Evolutionary conservation across 2,888 invertebrate species (phyloP), one percentile per base, ranked within the genome.

Genomic region (Caradrina kadenii): DNA sequence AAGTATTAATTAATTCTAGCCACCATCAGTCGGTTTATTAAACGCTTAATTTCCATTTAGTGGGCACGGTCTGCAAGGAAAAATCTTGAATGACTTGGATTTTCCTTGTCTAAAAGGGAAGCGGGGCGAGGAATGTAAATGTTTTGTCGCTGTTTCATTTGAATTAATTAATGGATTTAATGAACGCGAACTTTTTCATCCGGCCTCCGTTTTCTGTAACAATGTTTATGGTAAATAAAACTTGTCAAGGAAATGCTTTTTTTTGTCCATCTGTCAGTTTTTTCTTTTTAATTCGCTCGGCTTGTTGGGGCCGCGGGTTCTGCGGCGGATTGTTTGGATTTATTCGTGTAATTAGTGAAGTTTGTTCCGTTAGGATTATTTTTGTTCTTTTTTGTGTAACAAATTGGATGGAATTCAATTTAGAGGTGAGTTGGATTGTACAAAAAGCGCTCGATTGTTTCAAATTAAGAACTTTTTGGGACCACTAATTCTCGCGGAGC

Each of bases 111-210:
- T 90, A 89, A 91, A 91, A 90, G 90, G 89, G 88, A 90, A 91
- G 79, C 85, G 71, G 85, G 88, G 89, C 89, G 88, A 90, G 90
- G 91, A 93, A 94, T 93, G 93, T 92, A 93, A 95, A 95, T 94
- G 93, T 92, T 94, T 93, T 92, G 93, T 91, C 93, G 94, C 93
- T 92, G 94, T 93, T 94, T 93, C 93, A 93, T 96, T 96, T 94
- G 96, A 95, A 95, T 96, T 96, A 96, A 96, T 96, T 96, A 96
- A 94, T 90, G 93, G 90, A 91, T 93, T 93, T 96, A 95, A 96
- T 96, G 95, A 95, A 90, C 91, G 89, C 91, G 87, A 94, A 95
- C 92, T 95, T 95, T 94, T 93, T 93, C 92, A 91, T 92, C 92
- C 92, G 86, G 82, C 88, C 86, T 86, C 87, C 89, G 90, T 90